These are phyloP conservation scores for Drosophila sp. DNA, from an alignment of 1,140 invertebrate genomes.

Conservation along the genomic window DNA sequence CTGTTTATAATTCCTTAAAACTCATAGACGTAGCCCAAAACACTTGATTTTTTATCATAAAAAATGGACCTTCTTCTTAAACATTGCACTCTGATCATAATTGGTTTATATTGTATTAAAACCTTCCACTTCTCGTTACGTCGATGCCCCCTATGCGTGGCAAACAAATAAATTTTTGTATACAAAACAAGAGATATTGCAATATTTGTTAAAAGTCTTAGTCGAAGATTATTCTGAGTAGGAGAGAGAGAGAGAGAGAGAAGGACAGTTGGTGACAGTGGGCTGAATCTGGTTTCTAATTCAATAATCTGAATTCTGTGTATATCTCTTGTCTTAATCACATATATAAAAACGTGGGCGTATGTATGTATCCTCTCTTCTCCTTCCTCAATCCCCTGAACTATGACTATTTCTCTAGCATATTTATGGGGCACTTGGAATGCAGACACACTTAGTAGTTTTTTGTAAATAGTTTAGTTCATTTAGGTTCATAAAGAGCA, in stretches of 20 bases:
- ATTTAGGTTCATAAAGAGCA: constrained; percentile 8
- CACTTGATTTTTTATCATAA: no score
- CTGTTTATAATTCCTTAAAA: no score
- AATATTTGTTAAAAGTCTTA: constrained; percentile 7
- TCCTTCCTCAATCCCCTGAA: not conserved
- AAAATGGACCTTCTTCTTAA: no score
- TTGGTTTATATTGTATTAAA: no score
- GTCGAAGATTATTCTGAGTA: not conserved
- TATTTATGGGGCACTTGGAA: not conserved
- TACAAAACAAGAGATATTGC: not conserved
- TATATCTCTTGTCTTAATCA: not conserved
- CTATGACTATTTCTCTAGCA: no score
- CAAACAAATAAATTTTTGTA: not conserved
- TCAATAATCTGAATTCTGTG: constrained; percentile 2
- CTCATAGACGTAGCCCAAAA: no score
- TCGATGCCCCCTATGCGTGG: no score
- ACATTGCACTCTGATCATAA: no score
- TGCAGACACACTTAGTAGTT: constrained; percentile 10
- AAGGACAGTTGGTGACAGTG: not conserved
- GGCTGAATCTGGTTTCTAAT: not conserved
- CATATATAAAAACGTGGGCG: not conserved
- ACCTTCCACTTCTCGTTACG: no score
- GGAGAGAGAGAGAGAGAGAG: not conserved
- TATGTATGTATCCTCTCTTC: not conserved
- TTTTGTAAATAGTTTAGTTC: constrained; percentile 12